These are phyloP conservation scores for Acridotheres tristis DNA, from an alignment of 2,797 vertebrate genomes.

Conservation along the genomic window DNA sequence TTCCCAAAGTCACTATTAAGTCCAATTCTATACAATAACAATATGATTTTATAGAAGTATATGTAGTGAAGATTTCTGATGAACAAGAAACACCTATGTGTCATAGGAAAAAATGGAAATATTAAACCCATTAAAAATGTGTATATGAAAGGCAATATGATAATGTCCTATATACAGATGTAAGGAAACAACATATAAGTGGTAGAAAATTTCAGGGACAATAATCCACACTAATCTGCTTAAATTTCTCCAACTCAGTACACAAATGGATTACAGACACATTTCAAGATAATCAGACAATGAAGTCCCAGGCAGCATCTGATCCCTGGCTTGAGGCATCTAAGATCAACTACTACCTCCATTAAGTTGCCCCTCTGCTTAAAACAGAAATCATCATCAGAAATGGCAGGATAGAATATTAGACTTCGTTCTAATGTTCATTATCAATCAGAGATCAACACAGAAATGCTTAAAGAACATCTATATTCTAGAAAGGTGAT, in stretches of 20 bases:
- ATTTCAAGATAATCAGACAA: not conserved
- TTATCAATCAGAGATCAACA: not conserved
- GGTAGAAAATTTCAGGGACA: not conserved
- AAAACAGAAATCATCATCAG: not conserved
- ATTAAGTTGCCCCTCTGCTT: not conserved
- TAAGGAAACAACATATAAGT: not conserved
- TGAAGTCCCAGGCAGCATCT: not conserved
- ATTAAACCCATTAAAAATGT: not conserved
- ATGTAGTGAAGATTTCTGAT: not conserved
- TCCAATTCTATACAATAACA: not conserved
- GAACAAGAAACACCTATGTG: not conserved
- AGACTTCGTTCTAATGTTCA: not conserved
- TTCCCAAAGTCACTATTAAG: not conserved
- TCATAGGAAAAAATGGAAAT: not conserved
- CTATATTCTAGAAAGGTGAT: not conserved
- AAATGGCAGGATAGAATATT: not conserved
- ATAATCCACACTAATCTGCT: not conserved
- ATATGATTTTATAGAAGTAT: not conserved
- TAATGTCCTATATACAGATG: not conserved
- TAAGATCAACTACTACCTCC: not conserved
- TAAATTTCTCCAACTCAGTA: not conserved
- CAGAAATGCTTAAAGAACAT: not conserved
- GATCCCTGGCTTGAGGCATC: not conserved
- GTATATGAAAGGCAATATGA: not conserved
- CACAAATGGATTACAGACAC: not conserved